Percentiles rank a stretch among this genome's conserved stretches.
Evolutionary conservation across 2,888 invertebrate species (phyloP).

Genomic region (Phortica okadai): DNA sequence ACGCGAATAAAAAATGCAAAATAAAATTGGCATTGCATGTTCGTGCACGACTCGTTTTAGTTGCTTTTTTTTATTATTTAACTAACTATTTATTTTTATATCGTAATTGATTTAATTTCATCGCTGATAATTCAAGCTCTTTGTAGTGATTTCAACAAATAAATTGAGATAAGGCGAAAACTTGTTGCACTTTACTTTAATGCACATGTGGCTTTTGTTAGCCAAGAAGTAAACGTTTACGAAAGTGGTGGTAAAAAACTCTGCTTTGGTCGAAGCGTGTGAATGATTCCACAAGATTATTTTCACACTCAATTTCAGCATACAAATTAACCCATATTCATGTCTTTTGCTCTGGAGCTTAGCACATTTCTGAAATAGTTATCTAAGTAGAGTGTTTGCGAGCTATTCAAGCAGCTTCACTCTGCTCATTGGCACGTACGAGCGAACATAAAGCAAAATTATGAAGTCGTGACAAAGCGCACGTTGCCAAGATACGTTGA

Average conservation of each 20-base stretch:
- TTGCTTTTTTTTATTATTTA: background rate
- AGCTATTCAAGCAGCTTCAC: too few relatives aligned
- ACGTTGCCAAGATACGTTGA: constrained; percentile 16
- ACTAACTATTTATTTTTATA: constrained; percentile 33
- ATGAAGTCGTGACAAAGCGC: constrained; percentile 2
- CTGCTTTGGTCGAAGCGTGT: too few relatives aligned
- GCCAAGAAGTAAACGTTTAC: too few relatives aligned
- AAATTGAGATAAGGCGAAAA: constrained; percentile 11
- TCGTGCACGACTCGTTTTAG: background rate
- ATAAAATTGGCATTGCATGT: constrained; percentile 13
- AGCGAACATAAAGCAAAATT: background rate
- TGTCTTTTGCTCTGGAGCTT: too few relatives aligned
- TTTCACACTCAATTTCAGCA: too few relatives aligned
- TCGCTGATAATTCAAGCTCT: constrained; percentile 20
- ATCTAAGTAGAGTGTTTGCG: too few relatives aligned
- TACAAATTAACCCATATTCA: too few relatives aligned
- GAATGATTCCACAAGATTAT: too few relatives aligned
- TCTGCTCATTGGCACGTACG: too few relatives aligned
- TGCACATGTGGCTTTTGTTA: background rate
- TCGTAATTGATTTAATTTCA: constrained; percentile 54
- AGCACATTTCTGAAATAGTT: too few relatives aligned
- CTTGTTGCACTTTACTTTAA: background rate
- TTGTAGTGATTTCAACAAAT: constrained; percentile 26
- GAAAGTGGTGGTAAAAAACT: too few relatives aligned
- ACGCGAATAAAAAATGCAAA: background rate